phyloP scores from a whole-genome alignment of 2,113 vertebrate species.

The Desmodus rotundus region DNA sequence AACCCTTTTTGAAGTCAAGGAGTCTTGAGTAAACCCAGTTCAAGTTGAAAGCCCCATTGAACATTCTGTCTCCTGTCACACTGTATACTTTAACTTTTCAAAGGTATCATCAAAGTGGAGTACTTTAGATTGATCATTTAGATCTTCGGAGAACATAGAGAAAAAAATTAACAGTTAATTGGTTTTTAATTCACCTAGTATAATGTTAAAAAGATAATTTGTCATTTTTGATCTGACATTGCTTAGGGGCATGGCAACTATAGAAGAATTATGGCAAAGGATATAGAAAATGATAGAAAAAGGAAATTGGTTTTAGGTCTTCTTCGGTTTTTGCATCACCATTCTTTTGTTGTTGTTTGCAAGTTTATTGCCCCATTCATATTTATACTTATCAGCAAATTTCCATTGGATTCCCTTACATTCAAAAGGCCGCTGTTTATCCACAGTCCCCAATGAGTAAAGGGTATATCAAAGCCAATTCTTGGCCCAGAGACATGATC shows the following conservation, averaged over 20 bases:
- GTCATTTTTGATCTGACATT: slow-evolving; percentile 78
- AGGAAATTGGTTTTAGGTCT: slow-evolving; percentile 80
- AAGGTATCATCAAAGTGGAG: slow-evolving; percentile 50
- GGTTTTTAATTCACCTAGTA: slow-evolving; percentile 77
- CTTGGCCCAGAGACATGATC: slow-evolving; percentile 37
- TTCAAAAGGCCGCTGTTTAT: slow-evolving; percentile 75
- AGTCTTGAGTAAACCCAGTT: slow-evolving; percentile 2
- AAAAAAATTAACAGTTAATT: slow-evolving; percentile 81
- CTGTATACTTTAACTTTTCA: slow-evolving; percentile 56
- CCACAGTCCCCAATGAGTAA: slow-evolving; percentile 57
- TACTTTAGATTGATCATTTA: slow-evolving; percentile 75
- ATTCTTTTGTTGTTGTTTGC: slow-evolving; percentile 71
- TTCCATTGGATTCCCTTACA: slow-evolving; percentile 77
- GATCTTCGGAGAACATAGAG: slow-evolving; percentile 62
- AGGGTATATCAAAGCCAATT: slow-evolving; percentile 63
- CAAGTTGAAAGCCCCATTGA: slow-evolving; percentile 39
- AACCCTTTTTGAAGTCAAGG: slow-evolving; percentile 31
- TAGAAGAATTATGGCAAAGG: slow-evolving; percentile 72
- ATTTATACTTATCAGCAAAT: slow-evolving; percentile 79
- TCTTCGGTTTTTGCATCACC: slow-evolving; percentile 66
- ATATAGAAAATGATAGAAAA: slow-evolving; percentile 75
- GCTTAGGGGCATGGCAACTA: slow-evolving; percentile 71
- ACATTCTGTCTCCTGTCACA: not conserved
- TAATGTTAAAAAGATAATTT: slow-evolving; percentile 78
- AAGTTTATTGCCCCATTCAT: slow-evolving; percentile 75